These are phyloP conservation scores for Thaumetopoea pityocampa DNA, from an alignment of 1,140 invertebrate genomes.

Conservation along the genomic window DNA sequence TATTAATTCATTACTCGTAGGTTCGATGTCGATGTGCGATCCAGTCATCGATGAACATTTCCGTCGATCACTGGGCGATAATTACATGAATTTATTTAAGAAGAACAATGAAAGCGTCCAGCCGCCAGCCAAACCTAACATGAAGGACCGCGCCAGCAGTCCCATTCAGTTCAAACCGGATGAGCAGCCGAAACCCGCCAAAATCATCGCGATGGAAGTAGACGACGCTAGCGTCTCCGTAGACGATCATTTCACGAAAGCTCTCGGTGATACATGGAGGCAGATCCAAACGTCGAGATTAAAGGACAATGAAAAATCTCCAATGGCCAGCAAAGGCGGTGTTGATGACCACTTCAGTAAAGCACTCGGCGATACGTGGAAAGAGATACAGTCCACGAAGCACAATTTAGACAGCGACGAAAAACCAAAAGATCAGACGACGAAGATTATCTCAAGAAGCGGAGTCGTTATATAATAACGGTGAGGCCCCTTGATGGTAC, in stretches of 20 bases:
- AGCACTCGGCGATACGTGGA: slow-evolving; percentile 95
- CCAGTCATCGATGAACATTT: slow-evolving; percentile 98
- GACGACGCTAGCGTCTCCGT: slow-evolving; percentile 79
- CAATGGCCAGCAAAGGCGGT: slow-evolving; percentile 34
- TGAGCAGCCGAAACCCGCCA: slow-evolving; percentile 48
- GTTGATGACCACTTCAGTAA: slow-evolving; percentile 98
- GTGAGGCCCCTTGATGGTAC: slow-evolving; percentile 30
- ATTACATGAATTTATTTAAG: slow-evolving; percentile 88
- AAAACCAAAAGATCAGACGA: slow-evolving; percentile 53
- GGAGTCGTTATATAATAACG: slow-evolving; percentile 66
- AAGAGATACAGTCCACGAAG: slow-evolving; percentile 82
- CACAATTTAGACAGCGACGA: slow-evolving; percentile 37
- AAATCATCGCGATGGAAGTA: slow-evolving; percentile 72
- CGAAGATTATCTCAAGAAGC: slow-evolving; percentile 68
- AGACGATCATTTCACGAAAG: slow-evolving; percentile 98
- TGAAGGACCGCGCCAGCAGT: slow-evolving; percentile 69
- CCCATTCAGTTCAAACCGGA: slow-evolving; percentile 64
- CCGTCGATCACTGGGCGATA: slow-evolving; percentile 91
- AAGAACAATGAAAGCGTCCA: slow-evolving; percentile 74
- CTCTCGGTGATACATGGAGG: slow-evolving; percentile 94
- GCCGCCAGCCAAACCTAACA: slow-evolving; percentile 65
- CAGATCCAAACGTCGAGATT: slow-evolving; percentile 82
- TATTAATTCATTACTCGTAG: slow-evolving; percentile 52
- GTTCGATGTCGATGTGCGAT: slow-evolving; percentile 84
- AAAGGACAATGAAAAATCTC: slow-evolving; percentile 51